phyloP scores from a whole-genome alignment of 2,797 vertebrate genomes.

The Sebastes variabilis region DNA sequence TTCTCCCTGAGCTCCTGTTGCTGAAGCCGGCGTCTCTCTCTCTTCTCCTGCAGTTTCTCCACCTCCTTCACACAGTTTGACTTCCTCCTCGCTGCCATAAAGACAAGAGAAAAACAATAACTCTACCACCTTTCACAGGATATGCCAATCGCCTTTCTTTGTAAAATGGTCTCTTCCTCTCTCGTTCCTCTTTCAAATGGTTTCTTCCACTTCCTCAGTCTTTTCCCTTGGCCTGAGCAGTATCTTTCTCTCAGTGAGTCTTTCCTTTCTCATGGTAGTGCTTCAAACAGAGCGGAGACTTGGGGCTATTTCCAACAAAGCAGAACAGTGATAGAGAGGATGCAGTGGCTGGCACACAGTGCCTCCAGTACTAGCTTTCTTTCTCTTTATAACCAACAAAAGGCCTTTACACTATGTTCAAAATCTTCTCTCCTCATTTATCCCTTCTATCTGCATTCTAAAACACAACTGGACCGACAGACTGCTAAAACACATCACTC shows the following conservation, averaged over 20 bases:
- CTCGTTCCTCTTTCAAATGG: conserved; percentile 9
- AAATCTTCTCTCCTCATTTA: conserved; percentile 2
- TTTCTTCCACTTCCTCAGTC: conserved; percentile 29
- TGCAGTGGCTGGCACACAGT: conserved; percentile 62
- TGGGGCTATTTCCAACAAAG: conserved; percentile 51
- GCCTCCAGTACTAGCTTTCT: conserved; percentile 50
- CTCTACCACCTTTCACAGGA: conserved; percentile 9
- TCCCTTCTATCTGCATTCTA: conserved; percentile 1
- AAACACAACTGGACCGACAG: conserved; percentile 4
- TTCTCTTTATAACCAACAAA: conserved; percentile 58
- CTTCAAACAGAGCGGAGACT: conserved; percentile 42
- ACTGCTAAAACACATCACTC: background rate
- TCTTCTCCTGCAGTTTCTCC: conserved; percentile 97
- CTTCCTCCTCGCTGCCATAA: conserved; percentile 92
- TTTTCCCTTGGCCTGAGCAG: background rate
- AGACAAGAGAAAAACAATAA: conserved; percentile 35
- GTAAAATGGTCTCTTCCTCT: conserved; percentile 26
- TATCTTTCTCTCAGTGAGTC: conserved; percentile 14
- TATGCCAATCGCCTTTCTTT: conserved; percentile 10
- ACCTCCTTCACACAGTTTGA: conserved; percentile 99
- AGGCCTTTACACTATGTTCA: conserved; percentile 38
- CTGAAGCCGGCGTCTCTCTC: conserved; percentile 93
- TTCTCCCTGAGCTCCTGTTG: conserved; percentile 98
- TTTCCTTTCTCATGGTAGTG: conserved; percentile 20
- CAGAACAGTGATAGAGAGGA: conserved; percentile 27